Conservation (phyloP, 2,888 invertebrate species). For the Dicycla oo region DNA sequence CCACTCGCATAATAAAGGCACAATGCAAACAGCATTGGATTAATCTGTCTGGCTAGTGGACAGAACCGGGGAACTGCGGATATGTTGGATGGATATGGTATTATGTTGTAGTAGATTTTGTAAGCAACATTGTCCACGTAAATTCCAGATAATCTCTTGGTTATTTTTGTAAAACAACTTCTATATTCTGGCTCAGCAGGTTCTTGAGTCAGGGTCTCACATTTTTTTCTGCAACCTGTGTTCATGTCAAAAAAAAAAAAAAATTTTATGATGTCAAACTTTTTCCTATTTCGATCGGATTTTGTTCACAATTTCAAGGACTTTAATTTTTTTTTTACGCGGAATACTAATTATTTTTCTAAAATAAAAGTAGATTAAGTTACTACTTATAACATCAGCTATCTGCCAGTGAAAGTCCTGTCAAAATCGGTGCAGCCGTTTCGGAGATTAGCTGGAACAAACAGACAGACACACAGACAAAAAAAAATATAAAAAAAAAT, state of each 20-base stretch:
- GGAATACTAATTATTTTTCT: no score
- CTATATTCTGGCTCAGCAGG: neutral
- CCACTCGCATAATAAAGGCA: slow-evolving; percentile 59
- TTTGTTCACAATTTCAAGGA: no score
- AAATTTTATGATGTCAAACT: no score
- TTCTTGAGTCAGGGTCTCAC: neutral
- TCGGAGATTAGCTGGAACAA: no score
- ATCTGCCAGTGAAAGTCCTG: no score
- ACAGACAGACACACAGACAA: no score
- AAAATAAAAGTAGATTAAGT: no score
- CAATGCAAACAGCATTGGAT: slow-evolving; percentile 67
- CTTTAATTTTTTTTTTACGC: no score
- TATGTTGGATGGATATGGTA: slow-evolving; percentile 37
- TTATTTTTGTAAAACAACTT: neutral
- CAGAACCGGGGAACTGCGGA: slow-evolving; percentile 4
- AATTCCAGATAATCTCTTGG: neutral
- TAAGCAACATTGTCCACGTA: neutral
- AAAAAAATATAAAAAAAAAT: no score
- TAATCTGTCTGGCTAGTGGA: slow-evolving; percentile 64
- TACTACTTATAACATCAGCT: no score
- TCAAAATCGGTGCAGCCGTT: no score
- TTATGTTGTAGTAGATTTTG: neutral
- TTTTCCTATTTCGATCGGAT: no score
- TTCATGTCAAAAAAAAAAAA: neutral
- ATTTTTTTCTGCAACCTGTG: neutral